These are phyloP conservation scores for Gambelia wislizenii DNA, from an alignment of 2,797 vertebrate genomes.

Conservation along the genomic window DNA sequence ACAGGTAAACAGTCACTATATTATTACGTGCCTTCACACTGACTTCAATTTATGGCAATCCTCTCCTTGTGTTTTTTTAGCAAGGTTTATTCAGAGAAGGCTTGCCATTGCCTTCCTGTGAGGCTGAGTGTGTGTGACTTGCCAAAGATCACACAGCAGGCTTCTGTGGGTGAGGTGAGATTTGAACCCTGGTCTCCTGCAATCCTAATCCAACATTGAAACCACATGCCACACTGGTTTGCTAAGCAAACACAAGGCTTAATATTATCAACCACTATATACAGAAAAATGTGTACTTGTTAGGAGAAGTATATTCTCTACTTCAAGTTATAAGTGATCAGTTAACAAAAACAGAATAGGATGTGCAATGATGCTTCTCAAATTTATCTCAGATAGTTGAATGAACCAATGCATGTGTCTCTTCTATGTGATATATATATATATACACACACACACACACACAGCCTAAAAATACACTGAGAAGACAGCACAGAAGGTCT, in stretches of 20 bases:
- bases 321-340: background rate
- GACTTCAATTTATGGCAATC: too few relatives aligned
- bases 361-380: background rate
- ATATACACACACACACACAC: background rate
- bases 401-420: background rate
- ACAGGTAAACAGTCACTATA: too few relatives aligned
- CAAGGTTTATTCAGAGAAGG: too few relatives aligned
- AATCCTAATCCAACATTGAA: too few relatives aligned
- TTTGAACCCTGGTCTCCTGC: too few relatives aligned
- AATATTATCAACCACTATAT: background rate
- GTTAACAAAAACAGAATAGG: background rate
- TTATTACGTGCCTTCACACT: too few relatives aligned
- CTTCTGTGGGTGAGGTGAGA: too few relatives aligned
- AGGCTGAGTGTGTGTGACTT: too few relatives aligned
- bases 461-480: rapidly evolving
- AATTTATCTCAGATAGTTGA: background rate
- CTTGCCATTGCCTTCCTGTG: too few relatives aligned
- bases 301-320: background rate
- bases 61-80: too few relatives aligned
- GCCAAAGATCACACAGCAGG: too few relatives aligned
- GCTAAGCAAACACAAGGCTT: background rate
- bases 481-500: background rate
- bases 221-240: too few relatives aligned
- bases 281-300: background rate
- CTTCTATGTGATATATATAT: background rate